Evolutionary conservation across 2,888 invertebrate genomes (phyloP).

Genomic region (Gymnosoma rotundatum): DNA sequence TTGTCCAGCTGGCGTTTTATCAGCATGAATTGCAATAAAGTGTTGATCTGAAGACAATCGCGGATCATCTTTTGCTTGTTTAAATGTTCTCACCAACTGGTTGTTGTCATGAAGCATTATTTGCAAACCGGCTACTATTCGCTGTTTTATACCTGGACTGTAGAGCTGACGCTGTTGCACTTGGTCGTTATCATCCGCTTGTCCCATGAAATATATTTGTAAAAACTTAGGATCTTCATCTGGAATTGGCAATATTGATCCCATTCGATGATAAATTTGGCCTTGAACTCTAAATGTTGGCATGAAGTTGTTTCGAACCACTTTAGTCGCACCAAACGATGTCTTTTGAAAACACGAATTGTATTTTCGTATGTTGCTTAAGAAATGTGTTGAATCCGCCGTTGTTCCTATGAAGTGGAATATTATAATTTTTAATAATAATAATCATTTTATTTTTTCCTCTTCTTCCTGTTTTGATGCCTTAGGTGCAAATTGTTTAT

Average conservation of each 20-base stretch:
- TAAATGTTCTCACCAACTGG: constrained; percentile 75
- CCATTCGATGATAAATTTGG: constrained; percentile 43
- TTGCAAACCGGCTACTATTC: constrained; percentile 41
- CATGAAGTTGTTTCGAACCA: constrained; percentile 24
- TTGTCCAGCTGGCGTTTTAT: constrained; percentile 72
- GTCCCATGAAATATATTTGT: constrained; percentile 53
- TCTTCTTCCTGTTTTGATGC: too few relatives aligned
- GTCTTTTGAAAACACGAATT: neutral
- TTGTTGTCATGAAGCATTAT: constrained; percentile 73
- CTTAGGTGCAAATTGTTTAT: too few relatives aligned
- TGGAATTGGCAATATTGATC: constrained; percentile 3
- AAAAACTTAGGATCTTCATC: constrained; percentile 23
- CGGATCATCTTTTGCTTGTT: constrained; percentile 73
- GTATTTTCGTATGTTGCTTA: constrained; percentile 29
- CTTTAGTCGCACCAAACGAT: constrained; percentile 42
- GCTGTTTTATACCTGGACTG: constrained; percentile 17
- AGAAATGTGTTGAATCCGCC: constrained; percentile 13
- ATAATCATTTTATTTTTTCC: too few relatives aligned
- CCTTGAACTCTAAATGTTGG: constrained; percentile 46
- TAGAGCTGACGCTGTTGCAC: constrained; percentile 15
- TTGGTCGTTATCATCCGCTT: constrained; percentile 22
- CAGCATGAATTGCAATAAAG: constrained; percentile 74
- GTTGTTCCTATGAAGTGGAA: neutral
- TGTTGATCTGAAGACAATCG: constrained; percentile 49
- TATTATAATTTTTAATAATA: too few relatives aligned